A percentile compares a stretch with the other conserved stretches of the same genome.
These are phyloP conservation scores for Gobiocypris rarus DNA, from an alignment of 2,113 vertebrate genomes.

Conservation along the genomic window DNA sequence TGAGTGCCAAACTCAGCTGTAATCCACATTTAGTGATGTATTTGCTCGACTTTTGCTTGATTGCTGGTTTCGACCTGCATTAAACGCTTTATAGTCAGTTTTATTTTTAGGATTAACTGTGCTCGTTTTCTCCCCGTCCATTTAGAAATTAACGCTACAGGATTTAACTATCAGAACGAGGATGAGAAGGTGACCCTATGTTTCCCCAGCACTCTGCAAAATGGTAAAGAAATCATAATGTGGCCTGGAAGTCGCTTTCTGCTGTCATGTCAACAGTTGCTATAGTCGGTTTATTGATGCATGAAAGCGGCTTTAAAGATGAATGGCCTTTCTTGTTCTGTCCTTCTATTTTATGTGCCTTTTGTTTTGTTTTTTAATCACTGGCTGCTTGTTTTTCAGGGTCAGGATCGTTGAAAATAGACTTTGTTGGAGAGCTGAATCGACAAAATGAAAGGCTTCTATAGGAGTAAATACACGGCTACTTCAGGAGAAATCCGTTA, in stretches of 20 bases:
- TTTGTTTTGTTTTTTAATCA: slow-evolving; percentile 12
- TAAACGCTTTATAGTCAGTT: slow-evolving; percentile 10
- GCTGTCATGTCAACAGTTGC: slow-evolving; percentile 27
- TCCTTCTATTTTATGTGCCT: slow-evolving; percentile 1
- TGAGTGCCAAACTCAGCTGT: slow-evolving; percentile 66
- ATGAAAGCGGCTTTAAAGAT: neutral
- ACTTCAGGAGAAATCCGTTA: slow-evolving; percentile 87
- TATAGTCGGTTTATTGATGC: slow-evolving; percentile 20
- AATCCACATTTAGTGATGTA: neutral
- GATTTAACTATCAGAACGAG: slow-evolving; percentile 99
- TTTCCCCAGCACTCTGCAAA: slow-evolving; percentile 91
- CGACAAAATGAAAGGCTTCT: slow-evolving; percentile 99
- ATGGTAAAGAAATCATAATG: slow-evolving; percentile 77
- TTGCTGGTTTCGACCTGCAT: slow-evolving; percentile 18
- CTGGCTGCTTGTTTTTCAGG: slow-evolving; percentile 72
- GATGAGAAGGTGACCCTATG: slow-evolving; percentile 99
- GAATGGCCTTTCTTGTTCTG: slow-evolving; percentile 4
- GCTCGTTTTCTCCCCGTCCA: slow-evolving; percentile 46
- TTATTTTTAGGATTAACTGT: slow-evolving; percentile 17
- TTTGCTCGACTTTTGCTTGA: slow-evolving; percentile 5
- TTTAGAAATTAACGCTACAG: slow-evolving; percentile 95
- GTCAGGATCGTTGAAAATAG: slow-evolving; percentile 90
- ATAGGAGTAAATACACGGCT: slow-evolving; percentile 92
- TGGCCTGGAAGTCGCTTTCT: neutral
- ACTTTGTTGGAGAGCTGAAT: slow-evolving; percentile 98